Evolutionary conservation across 2,888 invertebrate species (phyloP), one percentile per base, ranked within the genome.

Genomic region (Drosophila tripunctata): DNA sequence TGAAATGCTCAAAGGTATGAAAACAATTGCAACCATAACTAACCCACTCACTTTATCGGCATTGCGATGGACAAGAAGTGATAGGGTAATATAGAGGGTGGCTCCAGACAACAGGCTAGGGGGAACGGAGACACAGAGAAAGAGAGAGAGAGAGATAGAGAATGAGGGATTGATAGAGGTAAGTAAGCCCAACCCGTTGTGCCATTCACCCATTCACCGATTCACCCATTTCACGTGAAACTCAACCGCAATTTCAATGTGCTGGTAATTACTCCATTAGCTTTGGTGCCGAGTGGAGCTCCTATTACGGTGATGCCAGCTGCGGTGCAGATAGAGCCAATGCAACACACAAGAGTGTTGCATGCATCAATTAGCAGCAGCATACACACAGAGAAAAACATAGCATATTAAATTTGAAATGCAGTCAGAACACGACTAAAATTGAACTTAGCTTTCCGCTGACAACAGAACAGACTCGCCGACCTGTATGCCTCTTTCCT

Each of bases 191-290:
- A 62, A 60, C 71, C n/a, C 43, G 55, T 41, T 48, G 58, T 54
- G 60, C 60, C 73, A 64, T 52, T 78, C 84, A 79, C 69, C 72
- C 31, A 41, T 48, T 52, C 41, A 43, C 52, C 43, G 75, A 84
- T 81, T 79, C 86, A 85, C 83, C 86, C 80, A 76, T 60, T 79
- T 85, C 76, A 66, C 63, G 65, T 60, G 72, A 31, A 57, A 44
- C 43, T 44, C 38, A 8, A 40, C 77, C 43, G 43, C 56, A 60
- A 50, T 43, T 74, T 65, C 56, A 65, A 67, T 62, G 69, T 40
- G 60, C 44, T 66, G 66, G 67, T 87, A 83, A 87, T 83, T 83
- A 83, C 83, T 83, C 74, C 84, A 83, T 83, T 81, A 66, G 57
- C 63, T 62, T 8, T 36, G 52, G 30, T 51, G 48, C 50, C 55